A percentile compares a stretch with the other conserved stretches of the same genome.
These are phyloP conservation scores for Hermatobates lingyangjiaoensis DNA, from an alignment of 1,140 invertebrate genomes.

Conservation along the genomic window DNA sequence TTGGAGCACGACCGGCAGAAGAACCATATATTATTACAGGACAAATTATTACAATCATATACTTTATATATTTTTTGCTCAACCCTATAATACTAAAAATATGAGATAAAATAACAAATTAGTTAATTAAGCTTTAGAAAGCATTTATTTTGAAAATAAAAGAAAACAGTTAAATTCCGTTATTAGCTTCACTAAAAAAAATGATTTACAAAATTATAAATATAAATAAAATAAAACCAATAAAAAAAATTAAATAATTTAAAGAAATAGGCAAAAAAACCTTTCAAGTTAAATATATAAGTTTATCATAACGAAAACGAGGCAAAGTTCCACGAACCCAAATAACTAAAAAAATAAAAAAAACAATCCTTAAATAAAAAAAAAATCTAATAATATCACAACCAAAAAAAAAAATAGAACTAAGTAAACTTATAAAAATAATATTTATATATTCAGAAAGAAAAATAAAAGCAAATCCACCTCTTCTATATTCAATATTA, in stretches of 20 bases:
- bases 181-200: slow-evolving; percentile 12
- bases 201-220: slow-evolving; percentile 11
- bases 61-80: slow-evolving; percentile 34
- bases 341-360: no score
- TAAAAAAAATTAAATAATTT: slow-evolving; percentile 30
- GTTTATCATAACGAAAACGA: no score
- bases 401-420: no score
- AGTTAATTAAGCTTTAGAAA: slow-evolving; percentile 38
- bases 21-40: slow-evolving; percentile 34
- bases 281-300: slow-evolving; percentile 36
- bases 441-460: no score
- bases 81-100: slow-evolving; percentile 26
- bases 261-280: slow-evolving; percentile 30
- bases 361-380: no score
- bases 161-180: slow-evolving; percentile 21
- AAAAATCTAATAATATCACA: no score
- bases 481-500: no score
- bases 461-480: no score
- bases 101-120: slow-evolving; percentile 30
- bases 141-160: slow-evolving; percentile 28
- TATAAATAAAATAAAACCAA: slow-evolving; percentile 22
- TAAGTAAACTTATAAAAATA: no score
- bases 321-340: no score
- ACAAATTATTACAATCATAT: slow-evolving; percentile 35
- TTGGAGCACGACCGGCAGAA: slow-evolving; percentile 40